phyloP scores from a whole-genome alignment of 2,797 vertebrate species.

The Danio kyathit region DNA sequence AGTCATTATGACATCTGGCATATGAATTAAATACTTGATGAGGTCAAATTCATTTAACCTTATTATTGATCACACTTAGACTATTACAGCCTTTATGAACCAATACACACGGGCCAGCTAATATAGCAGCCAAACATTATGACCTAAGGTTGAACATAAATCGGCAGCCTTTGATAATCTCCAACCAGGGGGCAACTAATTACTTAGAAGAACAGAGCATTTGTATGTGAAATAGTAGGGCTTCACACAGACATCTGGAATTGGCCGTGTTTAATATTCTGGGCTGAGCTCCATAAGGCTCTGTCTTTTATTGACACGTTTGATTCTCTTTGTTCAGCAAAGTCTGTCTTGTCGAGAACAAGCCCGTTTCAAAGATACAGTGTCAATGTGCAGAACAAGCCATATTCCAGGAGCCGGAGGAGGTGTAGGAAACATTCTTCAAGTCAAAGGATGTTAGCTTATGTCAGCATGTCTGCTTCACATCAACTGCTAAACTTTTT shows the following conservation, averaged over 20 bases:
- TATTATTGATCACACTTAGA: slow-evolving; percentile 37
- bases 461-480: background rate
- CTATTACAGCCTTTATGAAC: background rate
- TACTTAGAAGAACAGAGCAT: background rate
- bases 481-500: background rate
- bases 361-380: slow-evolving; percentile 21
- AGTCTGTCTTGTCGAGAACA: slow-evolving; percentile 30
- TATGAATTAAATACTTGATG: slow-evolving; percentile 10
- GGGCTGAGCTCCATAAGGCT: slow-evolving; percentile 35
- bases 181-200: slow-evolving; percentile 11
- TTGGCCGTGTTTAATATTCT: slow-evolving; percentile 29
- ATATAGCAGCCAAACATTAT: slow-evolving; percentile 29
- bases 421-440: background rate
- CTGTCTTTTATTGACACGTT: slow-evolving; percentile 28
- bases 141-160: slow-evolving; percentile 18
- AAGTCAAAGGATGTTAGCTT: slow-evolving; percentile 11
- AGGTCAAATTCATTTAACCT: slow-evolving; percentile 31
- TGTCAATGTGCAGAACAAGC: slow-evolving; percentile 29
- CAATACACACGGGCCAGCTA: background rate
- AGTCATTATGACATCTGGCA: slow-evolving; percentile 29
- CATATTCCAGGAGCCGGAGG: slow-evolving; percentile 8
- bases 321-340: slow-evolving; percentile 42
- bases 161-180: slow-evolving; percentile 26
- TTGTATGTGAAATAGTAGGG: background rate
- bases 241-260: slow-evolving; percentile 27